phyloP scores from a whole-genome alignment of 2,113 vertebrate species.

The Nibea albiflora region DNA sequence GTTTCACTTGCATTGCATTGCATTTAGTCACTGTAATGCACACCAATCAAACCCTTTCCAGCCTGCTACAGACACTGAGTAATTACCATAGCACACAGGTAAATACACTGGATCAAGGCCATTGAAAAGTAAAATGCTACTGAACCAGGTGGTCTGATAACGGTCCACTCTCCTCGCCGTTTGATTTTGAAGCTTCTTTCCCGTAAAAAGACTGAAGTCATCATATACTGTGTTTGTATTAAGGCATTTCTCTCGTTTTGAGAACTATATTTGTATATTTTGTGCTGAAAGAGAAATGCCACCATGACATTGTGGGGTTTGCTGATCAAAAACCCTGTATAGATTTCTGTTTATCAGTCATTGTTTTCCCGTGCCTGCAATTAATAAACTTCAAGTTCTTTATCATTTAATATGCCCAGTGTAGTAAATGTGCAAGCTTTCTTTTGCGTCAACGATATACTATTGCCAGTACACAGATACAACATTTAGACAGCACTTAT shows the following conservation, averaged over 20 bases:
- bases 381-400: constrained; percentile 70
- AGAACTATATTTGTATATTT: constrained; percentile 65
- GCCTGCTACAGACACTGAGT: not conserved
- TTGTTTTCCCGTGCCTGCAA: constrained; percentile 68
- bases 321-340: constrained; percentile 33
- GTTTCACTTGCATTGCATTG: too few species aligned
- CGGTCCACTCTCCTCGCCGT: constrained; percentile 11
- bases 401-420: constrained; percentile 9
- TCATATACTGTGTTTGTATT: constrained; percentile 30
- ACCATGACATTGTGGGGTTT: constrained; percentile 25
- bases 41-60: not conserved
- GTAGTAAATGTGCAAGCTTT: not conserved
- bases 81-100: not conserved
- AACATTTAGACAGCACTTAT: not conserved
- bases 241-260: constrained; percentile 46
- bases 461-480: not conserved
- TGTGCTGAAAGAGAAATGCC: constrained; percentile 45
- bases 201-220: constrained; percentile 1
- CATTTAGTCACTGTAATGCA: not conserved
- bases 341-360: constrained; percentile 49
- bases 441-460: not conserved
- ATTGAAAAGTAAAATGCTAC: not conserved
- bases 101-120: constrained; percentile 22
- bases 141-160: constrained; percentile 28
- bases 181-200: constrained; percentile 33